These are phyloP conservation scores for Apodemia mormo DNA, from an alignment of 2,888 invertebrate species.

Conservation along the genomic window DNA sequence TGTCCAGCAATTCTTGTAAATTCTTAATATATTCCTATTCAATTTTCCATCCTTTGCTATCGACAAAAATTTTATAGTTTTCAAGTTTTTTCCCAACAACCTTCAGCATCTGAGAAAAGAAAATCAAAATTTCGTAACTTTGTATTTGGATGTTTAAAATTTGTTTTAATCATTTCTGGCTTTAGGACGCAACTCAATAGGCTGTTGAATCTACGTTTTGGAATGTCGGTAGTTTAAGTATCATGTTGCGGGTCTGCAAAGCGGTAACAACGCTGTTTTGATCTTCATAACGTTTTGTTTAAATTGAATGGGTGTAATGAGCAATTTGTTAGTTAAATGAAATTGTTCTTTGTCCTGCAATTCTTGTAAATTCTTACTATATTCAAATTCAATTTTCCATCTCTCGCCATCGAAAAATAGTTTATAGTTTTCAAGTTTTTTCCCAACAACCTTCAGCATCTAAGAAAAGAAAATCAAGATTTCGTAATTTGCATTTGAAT, in stretches of 20 bases:
- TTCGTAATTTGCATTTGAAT: not conserved
- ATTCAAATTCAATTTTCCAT: not conserved
- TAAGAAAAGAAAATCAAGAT: no score
- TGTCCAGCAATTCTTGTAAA: not conserved
- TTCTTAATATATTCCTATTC: not conserved
- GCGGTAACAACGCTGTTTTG: slow-evolving; percentile 13
- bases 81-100: not conserved
- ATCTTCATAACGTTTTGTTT: slow-evolving; percentile 27
- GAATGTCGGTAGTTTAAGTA: slow-evolving; percentile 1
- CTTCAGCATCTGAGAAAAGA: no score
- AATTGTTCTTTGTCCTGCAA: not conserved
- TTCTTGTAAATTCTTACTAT: not conserved
- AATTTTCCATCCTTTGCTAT: not conserved
- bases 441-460: not conserved
- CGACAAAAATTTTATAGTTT: not conserved
- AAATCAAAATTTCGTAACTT: not conserved
- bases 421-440: not conserved
- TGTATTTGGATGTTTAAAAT: not conserved
- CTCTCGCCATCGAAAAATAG: not conserved
- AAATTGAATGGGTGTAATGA: slow-evolving; percentile 9
- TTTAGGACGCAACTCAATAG: not conserved
- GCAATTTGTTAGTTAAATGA: not conserved
- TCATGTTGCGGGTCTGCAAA: slow-evolving; percentile 17
- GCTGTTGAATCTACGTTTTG: not conserved
- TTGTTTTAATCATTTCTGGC: not conserved